Base-by-base conservation (phyloP, 2,888 invertebrate genomes). In the Acronicta alni region DNA sequence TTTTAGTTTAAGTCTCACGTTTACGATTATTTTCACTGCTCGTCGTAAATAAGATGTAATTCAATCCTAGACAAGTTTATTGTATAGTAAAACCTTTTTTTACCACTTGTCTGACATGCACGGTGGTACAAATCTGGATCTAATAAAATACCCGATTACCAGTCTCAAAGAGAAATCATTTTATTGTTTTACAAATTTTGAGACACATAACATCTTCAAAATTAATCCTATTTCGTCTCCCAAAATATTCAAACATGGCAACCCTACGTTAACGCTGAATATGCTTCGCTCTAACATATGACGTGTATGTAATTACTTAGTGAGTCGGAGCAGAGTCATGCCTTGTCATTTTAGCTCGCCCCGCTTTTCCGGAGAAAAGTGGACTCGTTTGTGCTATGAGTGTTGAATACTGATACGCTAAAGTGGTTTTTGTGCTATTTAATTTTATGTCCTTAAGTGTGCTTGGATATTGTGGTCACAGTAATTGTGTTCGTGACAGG, bases 231-330 rank as follows among this genome's bases (percentile, higher is more conserved):
- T 53, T 53, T 47, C 38, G 68, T 61, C 49, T 57, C 41, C 51
- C 6, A 52, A 57, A 70, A 62, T 63, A 15, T 18, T 48, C 15
- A 18, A 47, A 42, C 43, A 44, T 79, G 74, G 81, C 62, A 73
- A 76, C 83, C 76, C 78, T 70, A 71, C 64, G 58, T 45, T 57
- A 62, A 37, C 77, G 75, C 66, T 65, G 80, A 85, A 72, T 82
- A 81, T 80, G 83, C 81, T 83, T 75, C 77, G 67, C 81, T 86
- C 78, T 81, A 80, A 74, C 84, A 81, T 87, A 87, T 91, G 89
- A 92, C 90, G 89, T 86, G 89, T 88, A 87, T 88, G 91, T 92
- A 92, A 92, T 92, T 92, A 93, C 93, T 93, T 92, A 92, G 85
- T 79, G 79, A 79, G 81, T 82, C 77, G 85, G 79, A 84, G 92